These are phyloP conservation scores for Ivindomyrus marchei DNA, from an alignment of 2,113 vertebrate genomes.

Conservation along the genomic window DNA sequence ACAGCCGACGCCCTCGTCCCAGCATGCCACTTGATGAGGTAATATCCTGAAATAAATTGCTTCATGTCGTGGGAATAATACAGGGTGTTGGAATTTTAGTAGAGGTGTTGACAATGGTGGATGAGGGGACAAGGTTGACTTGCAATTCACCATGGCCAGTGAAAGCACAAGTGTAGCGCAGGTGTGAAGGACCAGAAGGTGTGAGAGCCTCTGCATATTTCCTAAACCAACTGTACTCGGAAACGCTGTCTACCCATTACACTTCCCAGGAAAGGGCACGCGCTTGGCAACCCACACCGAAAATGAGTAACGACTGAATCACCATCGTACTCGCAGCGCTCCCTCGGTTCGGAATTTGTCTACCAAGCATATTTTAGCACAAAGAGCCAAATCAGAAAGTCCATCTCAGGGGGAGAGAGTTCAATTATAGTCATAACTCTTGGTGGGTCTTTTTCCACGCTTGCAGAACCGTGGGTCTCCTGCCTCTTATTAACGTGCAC, in stretches of 20 bases:
- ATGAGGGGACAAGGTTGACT: background rate
- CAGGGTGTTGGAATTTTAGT: background rate
- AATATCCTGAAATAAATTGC: background rate
- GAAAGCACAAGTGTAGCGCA: background rate
- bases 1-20: background rate
- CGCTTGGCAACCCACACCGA: background rate
- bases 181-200: background rate
- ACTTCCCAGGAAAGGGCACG: background rate
- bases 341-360: background rate
- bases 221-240: background rate
- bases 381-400: background rate
- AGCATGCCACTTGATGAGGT: background rate
- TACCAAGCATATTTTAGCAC: background rate
- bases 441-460: background rate
- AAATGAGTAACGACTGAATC: constrained; percentile 15
- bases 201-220: background rate
- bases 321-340: background rate
- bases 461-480: constrained; percentile 4
- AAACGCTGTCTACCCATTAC: background rate
- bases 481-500: constrained; percentile 4
- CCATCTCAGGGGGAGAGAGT: constrained; percentile 1
- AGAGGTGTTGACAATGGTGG: background rate
- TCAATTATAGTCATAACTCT: constrained; percentile 15
- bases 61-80: background rate
- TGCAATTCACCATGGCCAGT: background rate